Percentiles rank a stretch among this genome's conserved stretches.
phyloP scores from a whole-genome alignment of 2,113 vertebrate species.

The Fregetta grallaria region DNA sequence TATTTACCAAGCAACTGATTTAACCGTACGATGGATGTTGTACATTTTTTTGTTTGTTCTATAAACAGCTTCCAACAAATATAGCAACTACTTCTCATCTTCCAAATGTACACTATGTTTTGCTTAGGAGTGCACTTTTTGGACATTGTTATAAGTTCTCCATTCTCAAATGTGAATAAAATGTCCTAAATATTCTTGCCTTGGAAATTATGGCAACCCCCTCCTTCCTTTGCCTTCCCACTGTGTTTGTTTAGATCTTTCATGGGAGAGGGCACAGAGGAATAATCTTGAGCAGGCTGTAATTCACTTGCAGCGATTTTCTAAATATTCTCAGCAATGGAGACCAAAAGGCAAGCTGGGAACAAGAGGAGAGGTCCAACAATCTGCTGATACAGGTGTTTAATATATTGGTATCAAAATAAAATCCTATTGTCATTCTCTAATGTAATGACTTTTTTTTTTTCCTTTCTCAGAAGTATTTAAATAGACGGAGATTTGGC shows the following conservation, averaged over 20 bases:
- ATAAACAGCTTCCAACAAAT: slow-evolving; percentile 45
- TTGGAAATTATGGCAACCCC: background rate
- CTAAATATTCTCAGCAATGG: slow-evolving; percentile 36
- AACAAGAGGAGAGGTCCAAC: background rate
- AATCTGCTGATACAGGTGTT: background rate
- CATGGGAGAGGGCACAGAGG: background rate
- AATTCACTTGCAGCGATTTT: slow-evolving; percentile 6
- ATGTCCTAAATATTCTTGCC: background rate
- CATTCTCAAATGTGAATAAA: slow-evolving; percentile 11
- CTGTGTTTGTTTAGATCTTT: background rate
- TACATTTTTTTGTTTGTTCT: slow-evolving; percentile 8
- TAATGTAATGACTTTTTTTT: background rate
- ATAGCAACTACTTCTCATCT: slow-evolving; percentile 1
- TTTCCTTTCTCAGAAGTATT: background rate
- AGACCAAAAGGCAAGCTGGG: slow-evolving; percentile 9
- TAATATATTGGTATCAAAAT: slow-evolving; percentile 2
- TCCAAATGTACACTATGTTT: background rate
- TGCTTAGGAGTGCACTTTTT: slow-evolving; percentile 32
- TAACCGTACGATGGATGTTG: background rate
- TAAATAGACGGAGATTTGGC: slow-evolving; percentile 22
- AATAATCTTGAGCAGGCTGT: slow-evolving; percentile 36
- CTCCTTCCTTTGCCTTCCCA: background rate
- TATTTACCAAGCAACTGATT: slow-evolving; percentile 53
- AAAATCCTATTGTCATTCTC: slow-evolving; percentile 28
- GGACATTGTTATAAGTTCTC: background rate